Evolutionary conservation across 1,140 invertebrate species (phyloP).

Genomic region (Condylostylus longicornis): DNA sequence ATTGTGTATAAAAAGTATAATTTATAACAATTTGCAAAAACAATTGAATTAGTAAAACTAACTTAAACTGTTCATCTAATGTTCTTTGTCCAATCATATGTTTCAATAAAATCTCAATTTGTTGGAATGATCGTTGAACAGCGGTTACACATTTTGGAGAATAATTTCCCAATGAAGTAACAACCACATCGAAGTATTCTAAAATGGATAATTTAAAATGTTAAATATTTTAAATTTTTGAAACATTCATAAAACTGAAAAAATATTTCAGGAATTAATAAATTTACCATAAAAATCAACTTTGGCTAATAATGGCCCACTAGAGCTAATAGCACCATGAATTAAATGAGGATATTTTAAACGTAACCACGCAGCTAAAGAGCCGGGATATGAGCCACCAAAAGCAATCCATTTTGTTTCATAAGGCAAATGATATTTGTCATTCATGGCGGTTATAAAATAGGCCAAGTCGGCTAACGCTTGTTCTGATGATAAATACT

Average conservation of each 20-base stretch:
- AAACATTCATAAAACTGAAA: too few relatives aligned
- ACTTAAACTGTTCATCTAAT: conserved; percentile 56
- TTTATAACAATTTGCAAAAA: neutral
- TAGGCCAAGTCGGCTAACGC: conserved; percentile 74
- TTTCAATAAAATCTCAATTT: conserved; percentile 47
- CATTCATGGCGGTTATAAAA: conserved; percentile 58
- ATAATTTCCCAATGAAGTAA: conserved; percentile 46
- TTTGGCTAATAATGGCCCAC: conserved; percentile 70
- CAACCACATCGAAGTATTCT: conserved; percentile 66
- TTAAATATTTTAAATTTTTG: too few relatives aligned
- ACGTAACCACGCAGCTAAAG: conserved; percentile 76
- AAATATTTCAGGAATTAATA: too few relatives aligned
- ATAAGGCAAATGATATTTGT: conserved; percentile 42
- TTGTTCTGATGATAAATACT: conserved; percentile 68
- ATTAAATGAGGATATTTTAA: conserved; percentile 82
- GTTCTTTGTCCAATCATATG: conserved; percentile 42
- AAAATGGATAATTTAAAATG: conserved; percentile 26
- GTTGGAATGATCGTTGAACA: conserved; percentile 45
- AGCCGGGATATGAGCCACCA: conserved; percentile 86
- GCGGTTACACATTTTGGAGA: conserved; percentile 43
- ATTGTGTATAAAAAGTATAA: neutral
- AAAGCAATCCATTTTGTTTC: conserved; percentile 79
- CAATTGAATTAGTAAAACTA: conserved; percentile 12
- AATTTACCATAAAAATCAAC: conserved; percentile 61
- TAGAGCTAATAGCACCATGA: conserved; percentile 69